Percentiles rank a stretch among this genome's conserved stretches.
Conservation (phyloP, 2,113 vertebrate species). For the Rallus limicola region DNA sequence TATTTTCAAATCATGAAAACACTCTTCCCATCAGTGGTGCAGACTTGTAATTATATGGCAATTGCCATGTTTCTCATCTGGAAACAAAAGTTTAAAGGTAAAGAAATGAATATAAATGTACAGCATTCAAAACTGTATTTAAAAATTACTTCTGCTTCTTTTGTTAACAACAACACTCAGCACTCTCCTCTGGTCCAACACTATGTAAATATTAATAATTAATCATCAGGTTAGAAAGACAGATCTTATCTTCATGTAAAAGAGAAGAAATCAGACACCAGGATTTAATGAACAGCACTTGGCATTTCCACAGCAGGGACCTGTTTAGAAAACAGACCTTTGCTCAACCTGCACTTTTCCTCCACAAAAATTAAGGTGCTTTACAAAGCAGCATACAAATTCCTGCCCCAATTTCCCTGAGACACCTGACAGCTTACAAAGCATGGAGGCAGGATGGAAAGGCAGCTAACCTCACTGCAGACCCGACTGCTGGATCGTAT, state of each 20-base stretch:
- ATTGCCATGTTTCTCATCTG: not conserved
- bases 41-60: not conserved
- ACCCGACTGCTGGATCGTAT: not conserved
- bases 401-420: not conserved
- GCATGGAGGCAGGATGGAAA: rapidly evolving
- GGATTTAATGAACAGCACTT: not conserved
- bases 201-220: constrained; percentile 40
- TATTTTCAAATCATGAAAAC: constrained; percentile 8
- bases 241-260: not conserved
- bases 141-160: not conserved
- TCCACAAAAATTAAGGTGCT: not conserved
- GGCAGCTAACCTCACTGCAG: not conserved
- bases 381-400: not conserved
- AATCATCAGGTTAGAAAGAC: constrained; percentile 25
- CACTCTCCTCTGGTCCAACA: not conserved
- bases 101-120: not conserved
- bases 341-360: not conserved
- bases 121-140: not conserved
- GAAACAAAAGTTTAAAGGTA: constrained; percentile 42
- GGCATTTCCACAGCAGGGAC: not conserved
- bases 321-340: not conserved
- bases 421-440: not conserved
- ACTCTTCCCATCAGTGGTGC: not conserved
- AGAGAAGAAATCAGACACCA: not conserved
- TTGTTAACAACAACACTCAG: not conserved